Base-by-base conservation (phyloP, 2,113 vertebrate species). In the Uria lomvia region DNA sequence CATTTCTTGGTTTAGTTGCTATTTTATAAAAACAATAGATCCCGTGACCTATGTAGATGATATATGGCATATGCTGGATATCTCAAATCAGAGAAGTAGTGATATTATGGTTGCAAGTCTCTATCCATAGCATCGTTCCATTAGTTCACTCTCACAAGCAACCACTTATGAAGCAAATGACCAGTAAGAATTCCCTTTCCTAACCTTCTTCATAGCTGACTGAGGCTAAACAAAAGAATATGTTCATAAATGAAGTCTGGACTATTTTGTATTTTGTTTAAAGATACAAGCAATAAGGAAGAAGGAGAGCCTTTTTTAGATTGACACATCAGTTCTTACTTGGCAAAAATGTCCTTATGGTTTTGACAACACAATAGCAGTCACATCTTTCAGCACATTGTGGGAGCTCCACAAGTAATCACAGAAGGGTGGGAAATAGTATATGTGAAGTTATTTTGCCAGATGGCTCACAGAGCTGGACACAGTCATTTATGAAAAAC, bases 341-440 rank as follows among this genome's bases (percentile, higher is more conserved):
- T 87, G 45, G 40, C 52, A 94, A 85, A 96, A 89, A 87, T 72
- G 20, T 75, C 45, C 15, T 95, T n/a, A 73, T 82, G 45, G 30
- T 62, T 94, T 95, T 91, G 66, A 96, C 91, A 87, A 56, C 49
- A 81, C 52, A 91, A 66, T 68, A 94, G 52, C 60, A 91, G 73
- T 70, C 58, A 56, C 24, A 76, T 94, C 85, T 92, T 95, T 96
- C 80, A 76, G 62, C 91, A 94, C 56, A 82, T 60, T 87, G 76
- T 81, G 65, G 20, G 90, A 95, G 24, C 34, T 91, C 90, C 73
- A n/a, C 45, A 45, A 65, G 80, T 91, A 94, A 84, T 94, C 66
- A 62, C 70, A 89, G 53, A 83, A 97, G 94, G 80, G 76, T 92
- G 95, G 92, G 88, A 97, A 94, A 68, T 56, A 42, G 42, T 87